Evolutionary conservation across 2,888 invertebrate genomes (phyloP).

Genomic region (Keiferia lycopersicella): DNA sequence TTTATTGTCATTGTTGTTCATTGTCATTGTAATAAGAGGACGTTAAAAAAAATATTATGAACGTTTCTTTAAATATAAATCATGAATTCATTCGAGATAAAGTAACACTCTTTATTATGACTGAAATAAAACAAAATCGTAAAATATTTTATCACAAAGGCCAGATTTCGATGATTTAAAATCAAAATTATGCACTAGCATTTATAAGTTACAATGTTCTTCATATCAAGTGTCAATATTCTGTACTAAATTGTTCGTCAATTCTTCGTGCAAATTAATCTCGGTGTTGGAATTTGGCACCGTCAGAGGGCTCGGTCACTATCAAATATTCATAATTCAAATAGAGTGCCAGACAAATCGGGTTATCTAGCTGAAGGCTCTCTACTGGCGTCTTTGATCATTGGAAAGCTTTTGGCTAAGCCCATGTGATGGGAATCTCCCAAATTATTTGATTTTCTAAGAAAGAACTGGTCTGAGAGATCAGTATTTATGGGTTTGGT

Average conservation of each 20-base stretch:
- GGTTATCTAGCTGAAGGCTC: conserved; percentile 41
- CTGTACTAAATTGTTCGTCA: background rate
- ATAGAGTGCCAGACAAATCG: conserved; percentile 42
- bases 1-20: too few relatives aligned
- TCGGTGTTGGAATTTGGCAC: conserved; percentile 4
- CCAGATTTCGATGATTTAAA: too few relatives aligned
- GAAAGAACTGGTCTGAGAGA: background rate
- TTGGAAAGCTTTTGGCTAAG: background rate
- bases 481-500: background rate
- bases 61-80: too few relatives aligned
- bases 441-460: background rate
- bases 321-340: conserved; percentile 32
- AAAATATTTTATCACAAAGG: too few relatives aligned
- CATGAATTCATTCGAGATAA: too few relatives aligned
- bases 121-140: too few relatives aligned
- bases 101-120: too few relatives aligned
- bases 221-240: too few relatives aligned
- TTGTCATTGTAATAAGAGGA: too few relatives aligned
- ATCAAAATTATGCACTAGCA: too few relatives aligned
- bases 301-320: conserved; percentile 10
- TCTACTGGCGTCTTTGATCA: conserved; percentile 13
- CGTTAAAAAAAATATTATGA: too few relatives aligned
- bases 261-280: conserved; percentile 10
- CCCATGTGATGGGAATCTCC: background rate
- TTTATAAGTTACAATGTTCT: too few relatives aligned